phyloP scores from a whole-genome alignment of 1,140 invertebrate species.

The Oscheius sp. region DNA sequence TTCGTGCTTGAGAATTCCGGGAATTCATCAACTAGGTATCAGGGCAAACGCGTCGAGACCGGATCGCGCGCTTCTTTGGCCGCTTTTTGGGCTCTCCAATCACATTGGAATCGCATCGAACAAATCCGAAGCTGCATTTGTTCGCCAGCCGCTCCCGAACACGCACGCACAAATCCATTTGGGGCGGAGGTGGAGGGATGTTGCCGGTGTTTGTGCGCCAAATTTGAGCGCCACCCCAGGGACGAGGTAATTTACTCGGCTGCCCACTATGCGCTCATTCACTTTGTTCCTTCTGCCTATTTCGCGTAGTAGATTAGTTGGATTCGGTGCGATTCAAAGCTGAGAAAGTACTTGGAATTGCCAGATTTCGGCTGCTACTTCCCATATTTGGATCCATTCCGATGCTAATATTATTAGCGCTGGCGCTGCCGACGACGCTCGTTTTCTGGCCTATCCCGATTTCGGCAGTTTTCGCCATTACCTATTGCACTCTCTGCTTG shows the following conservation, averaged over 20 bases:
- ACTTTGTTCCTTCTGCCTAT: constrained; percentile 10
- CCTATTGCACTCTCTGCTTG: too few relatives aligned
- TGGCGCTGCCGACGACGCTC: background rate
- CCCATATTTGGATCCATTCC: background rate
- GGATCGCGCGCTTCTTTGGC: too few relatives aligned
- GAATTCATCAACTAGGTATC: background rate
- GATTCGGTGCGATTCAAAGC: too few relatives aligned
- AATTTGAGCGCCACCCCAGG: constrained; percentile 4
- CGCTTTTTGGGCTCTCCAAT: too few relatives aligned
- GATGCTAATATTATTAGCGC: constrained; percentile 5
- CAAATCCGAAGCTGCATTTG: too few relatives aligned
- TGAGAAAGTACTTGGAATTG: too few relatives aligned
- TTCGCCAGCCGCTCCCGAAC: too few relatives aligned
- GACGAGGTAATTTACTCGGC: constrained; percentile 9
- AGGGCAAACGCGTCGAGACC: background rate
- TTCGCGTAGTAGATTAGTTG: constrained; percentile 2
- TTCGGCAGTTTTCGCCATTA: too few relatives aligned
- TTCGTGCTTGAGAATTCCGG: background rate
- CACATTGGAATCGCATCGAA: too few relatives aligned
- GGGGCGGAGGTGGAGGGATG: too few relatives aligned
- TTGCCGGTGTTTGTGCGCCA: constrained; percentile 5
- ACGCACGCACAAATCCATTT: too few relatives aligned
- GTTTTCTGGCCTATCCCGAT: background rate
- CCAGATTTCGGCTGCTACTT: background rate
- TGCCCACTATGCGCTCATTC: constrained; percentile 8